Evolutionary conservation across 2,888 invertebrate species (phyloP).

Genomic region (Leucoma salicis): DNA sequence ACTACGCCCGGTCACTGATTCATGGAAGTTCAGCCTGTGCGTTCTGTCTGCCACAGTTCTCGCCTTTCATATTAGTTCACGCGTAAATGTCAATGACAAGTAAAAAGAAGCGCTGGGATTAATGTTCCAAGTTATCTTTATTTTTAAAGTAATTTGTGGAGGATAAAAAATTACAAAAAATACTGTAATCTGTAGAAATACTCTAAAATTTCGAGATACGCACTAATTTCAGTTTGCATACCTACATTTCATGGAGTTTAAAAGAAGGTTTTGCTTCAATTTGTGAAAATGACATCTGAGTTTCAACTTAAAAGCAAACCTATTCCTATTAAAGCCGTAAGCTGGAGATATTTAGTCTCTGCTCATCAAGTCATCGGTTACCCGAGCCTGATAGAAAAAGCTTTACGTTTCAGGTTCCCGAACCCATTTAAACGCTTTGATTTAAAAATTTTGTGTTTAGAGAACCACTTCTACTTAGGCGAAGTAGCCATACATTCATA

Average conservation of each 20-base stretch:
- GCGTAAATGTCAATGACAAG: constrained; percentile 54
- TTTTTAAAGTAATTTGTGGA: neutral
- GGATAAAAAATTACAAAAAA: neutral
- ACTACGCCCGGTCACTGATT: constrained; percentile 47
- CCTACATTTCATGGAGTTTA: neutral
- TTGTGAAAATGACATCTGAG: neutral
- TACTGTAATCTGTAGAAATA: neutral
- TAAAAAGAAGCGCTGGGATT: constrained; percentile 37
- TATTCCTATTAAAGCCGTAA: too few relatives aligned
- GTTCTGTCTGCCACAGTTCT: constrained; percentile 48
- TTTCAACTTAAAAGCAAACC: neutral
- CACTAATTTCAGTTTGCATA: neutral
- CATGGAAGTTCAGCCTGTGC: constrained; percentile 41
- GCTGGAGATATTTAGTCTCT: too few relatives aligned
- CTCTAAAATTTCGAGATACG: neutral
- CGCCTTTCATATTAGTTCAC: constrained; percentile 52
- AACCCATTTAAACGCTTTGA: too few relatives aligned
- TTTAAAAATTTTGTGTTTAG: too few relatives aligned
- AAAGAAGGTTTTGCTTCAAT: neutral
- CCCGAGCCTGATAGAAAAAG: too few relatives aligned
- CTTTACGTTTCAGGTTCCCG: too few relatives aligned
- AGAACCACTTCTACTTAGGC: too few relatives aligned
- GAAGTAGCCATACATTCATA: too few relatives aligned
- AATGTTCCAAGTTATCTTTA: constrained; percentile 12
- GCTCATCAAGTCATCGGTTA: too few relatives aligned